phyloP scores from a whole-genome alignment of 2,888 invertebrate species.

The Ariolimax columbianus region DNA sequence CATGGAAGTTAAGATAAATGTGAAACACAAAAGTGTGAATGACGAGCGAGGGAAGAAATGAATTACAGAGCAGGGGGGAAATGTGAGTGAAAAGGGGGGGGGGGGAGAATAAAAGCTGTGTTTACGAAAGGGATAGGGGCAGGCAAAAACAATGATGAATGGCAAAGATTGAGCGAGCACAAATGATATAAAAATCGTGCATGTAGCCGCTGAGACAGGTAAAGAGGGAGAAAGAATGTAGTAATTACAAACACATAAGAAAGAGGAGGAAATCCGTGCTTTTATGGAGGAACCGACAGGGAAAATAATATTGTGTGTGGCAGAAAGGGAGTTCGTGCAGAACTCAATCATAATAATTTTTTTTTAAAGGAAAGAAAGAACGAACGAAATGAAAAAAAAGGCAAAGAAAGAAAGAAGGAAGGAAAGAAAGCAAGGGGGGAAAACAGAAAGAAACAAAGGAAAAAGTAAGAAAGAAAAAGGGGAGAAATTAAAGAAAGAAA shows the following conservation, averaged over 20 bases:
- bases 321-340: too few species aligned
- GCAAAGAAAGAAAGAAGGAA: too few species aligned
- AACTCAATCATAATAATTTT: too few species aligned
- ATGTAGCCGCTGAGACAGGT: background rate
- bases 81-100: background rate
- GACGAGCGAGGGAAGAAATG: background rate
- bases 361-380: too few species aligned
- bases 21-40: background rate
- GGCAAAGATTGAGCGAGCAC: background rate
- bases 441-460: too few species aligned
- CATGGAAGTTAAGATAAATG: background rate
- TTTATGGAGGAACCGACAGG: background rate
- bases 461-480: too few species aligned
- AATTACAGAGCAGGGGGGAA: background rate
- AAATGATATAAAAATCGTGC: background rate
- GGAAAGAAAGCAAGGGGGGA: too few species aligned
- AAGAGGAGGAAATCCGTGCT: background rate
- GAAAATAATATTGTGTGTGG: background rate
- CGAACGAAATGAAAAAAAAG: too few species aligned
- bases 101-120: background rate
- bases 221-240: too few species aligned
- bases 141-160: background rate
- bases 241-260: conserved; percentile 5
- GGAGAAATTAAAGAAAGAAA: too few species aligned
- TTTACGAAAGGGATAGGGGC: too few species aligned